Conservation (phyloP, 2,797 vertebrate genomes). For the Poeciliopsis infans region DNA sequence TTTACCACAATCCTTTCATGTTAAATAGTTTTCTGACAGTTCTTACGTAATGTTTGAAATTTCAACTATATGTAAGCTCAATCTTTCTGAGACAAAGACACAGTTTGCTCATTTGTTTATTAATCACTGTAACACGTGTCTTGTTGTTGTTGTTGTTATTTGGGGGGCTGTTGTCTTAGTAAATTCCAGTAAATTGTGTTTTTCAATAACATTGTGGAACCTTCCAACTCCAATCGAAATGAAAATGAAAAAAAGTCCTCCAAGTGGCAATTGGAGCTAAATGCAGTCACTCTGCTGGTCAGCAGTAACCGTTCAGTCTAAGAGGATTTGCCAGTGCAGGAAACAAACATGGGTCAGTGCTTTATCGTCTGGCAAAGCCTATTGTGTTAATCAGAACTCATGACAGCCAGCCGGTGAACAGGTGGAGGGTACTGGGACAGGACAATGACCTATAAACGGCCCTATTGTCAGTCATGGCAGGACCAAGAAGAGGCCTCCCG, state of each 20-base stretch:
- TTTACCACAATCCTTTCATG: background rate
- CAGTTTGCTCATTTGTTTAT: background rate
- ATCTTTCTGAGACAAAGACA: background rate
- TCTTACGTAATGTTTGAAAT: background rate
- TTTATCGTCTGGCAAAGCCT: conserved; percentile 28
- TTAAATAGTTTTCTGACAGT: background rate
- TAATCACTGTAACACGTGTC: background rate
- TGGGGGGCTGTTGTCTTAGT: background rate
- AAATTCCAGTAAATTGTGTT: background rate
- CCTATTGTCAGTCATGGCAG: conserved; percentile 38
- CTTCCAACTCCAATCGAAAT: conserved; percentile 3
- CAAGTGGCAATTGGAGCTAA: background rate
- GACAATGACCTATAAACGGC: conserved; percentile 62
- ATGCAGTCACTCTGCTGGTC: background rate
- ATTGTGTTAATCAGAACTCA: conserved; percentile 42
- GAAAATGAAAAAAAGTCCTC: conserved; percentile 5
- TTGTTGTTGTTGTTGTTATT: too few relatives aligned
- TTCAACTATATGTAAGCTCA: background rate
- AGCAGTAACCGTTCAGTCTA: conserved; percentile 7
- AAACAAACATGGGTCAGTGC: background rate
- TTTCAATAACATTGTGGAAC: conserved; percentile 4
- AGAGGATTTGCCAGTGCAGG: conserved; percentile 35
- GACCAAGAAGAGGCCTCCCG: conserved; percentile 58
- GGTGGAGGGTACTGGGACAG: conserved; percentile 60
- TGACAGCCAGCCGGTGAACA: conserved; percentile 35